phyloP scores from a whole-genome alignment of 1,140 invertebrate genomes.

The Lordiphosa collinella region DNA sequence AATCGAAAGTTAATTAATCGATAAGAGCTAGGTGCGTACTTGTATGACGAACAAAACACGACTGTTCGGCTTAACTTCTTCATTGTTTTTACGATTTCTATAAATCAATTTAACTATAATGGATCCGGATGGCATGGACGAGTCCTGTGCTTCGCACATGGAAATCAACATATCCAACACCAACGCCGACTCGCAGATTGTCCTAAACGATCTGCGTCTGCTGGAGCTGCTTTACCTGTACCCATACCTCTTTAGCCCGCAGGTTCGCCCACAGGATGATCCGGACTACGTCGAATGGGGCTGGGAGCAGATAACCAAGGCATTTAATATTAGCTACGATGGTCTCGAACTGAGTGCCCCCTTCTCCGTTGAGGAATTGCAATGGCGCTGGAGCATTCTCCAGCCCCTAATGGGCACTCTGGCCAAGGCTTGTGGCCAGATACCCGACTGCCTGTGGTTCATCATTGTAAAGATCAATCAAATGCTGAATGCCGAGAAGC shows the following conservation, averaged over 20 bases:
- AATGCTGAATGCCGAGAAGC: constrained; percentile 5
- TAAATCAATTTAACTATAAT: too few species aligned
- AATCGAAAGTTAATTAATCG: too few species aligned
- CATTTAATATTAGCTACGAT: constrained; percentile 50
- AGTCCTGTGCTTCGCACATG: not conserved
- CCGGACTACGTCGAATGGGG: constrained; percentile 56
- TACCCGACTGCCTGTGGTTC: constrained; percentile 21
- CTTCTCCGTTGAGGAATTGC: constrained; percentile 40
- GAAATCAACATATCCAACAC: constrained; percentile 38
- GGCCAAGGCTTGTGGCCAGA: constrained; percentile 1
- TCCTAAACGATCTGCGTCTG: constrained; percentile 57
- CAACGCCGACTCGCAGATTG: constrained; percentile 28
- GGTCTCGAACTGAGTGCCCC: not conserved
- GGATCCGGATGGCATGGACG: too few species aligned
- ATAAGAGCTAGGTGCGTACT: too few species aligned
- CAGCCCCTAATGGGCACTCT: constrained; percentile 24
- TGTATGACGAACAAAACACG: too few species aligned
- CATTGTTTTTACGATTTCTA: too few species aligned
- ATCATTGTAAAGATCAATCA: constrained; percentile 27
- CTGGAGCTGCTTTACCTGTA: constrained; percentile 47
- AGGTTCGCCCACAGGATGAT: constrained; percentile 17
- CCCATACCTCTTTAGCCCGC: constrained; percentile 43
- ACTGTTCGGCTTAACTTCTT: too few species aligned
- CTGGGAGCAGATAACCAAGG: constrained; percentile 42
- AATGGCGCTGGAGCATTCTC: constrained; percentile 46